Conservation (phyloP, 2,113 vertebrate species). For the Varanus komodoensis region DNA sequence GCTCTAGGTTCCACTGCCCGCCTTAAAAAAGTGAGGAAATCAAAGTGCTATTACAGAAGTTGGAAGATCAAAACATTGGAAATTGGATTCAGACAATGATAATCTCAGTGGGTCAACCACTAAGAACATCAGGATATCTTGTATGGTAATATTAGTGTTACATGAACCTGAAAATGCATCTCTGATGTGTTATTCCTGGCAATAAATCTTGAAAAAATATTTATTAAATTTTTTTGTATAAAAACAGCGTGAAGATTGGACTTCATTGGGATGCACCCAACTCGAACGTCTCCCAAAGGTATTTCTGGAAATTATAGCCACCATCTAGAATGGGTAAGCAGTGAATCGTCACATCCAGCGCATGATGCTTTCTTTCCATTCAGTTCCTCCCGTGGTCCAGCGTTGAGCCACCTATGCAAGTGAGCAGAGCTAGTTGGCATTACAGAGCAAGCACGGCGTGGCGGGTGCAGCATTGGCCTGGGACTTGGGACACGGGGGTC, state of each 20-base stretch:
- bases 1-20: constrained; percentile 86
- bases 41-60: constrained; percentile 78
- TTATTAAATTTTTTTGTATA: constrained; percentile 99
- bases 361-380: not conserved
- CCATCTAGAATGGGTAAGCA: not conserved
- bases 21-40: constrained; percentile 86
- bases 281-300: not conserved
- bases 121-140: constrained; percentile 89
- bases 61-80: constrained; percentile 68
- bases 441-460: too few relatives aligned
- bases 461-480: too few relatives aligned
- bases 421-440: not conserved
- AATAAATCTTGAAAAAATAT: constrained; percentile 99
- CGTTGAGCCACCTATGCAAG: not conserved
- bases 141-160: constrained; percentile 93
- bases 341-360: not conserved
- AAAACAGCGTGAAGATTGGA: constrained; percentile 87
- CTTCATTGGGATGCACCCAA: constrained; percentile 7
- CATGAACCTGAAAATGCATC: constrained; percentile 88
- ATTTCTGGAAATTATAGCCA: not conserved
- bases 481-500: too few relatives aligned
- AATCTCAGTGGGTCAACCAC: constrained; percentile 85
- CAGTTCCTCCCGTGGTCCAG: too few relatives aligned
- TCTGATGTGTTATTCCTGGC: constrained; percentile 94
- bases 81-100: constrained; percentile 85